phyloP scores from a whole-genome alignment of 2,113 vertebrate species.

The Talpa occidentalis region DNA sequence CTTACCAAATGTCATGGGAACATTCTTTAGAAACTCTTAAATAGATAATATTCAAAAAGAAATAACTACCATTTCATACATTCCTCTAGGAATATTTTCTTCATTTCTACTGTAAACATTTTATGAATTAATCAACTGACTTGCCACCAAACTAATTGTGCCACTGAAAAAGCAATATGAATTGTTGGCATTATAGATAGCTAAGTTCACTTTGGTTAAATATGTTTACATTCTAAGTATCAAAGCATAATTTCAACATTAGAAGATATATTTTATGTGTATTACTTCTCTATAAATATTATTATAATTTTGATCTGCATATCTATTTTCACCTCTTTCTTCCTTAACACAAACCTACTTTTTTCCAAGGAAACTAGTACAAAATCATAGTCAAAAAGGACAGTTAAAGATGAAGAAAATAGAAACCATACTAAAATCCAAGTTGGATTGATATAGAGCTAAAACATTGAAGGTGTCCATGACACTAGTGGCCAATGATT shows the following conservation, averaged over 20 bases:
- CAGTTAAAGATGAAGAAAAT: not conserved
- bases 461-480: not conserved
- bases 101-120: slow-evolving; percentile 44
- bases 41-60: slow-evolving; percentile 57
- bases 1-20: slow-evolving; percentile 56
- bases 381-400: not conserved
- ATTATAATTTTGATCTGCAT: not conserved
- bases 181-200: slow-evolving; percentile 21
- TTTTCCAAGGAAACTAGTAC: not conserved
- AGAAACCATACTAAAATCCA: not conserved
- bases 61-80: slow-evolving; percentile 53
- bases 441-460: not conserved
- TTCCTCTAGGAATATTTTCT: slow-evolving; percentile 63
- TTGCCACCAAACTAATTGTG: not conserved
- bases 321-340: not conserved
- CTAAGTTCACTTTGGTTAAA: slow-evolving; percentile 3
- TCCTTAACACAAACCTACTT: not conserved
- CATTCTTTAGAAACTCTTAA: slow-evolving; percentile 43
- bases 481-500: not conserved
- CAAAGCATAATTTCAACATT: slow-evolving; percentile 26
- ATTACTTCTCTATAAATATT: slow-evolving; percentile 18
- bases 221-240: slow-evolving; percentile 19
- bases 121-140: slow-evolving; percentile 56
- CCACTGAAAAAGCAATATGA: slow-evolving; percentile 36
- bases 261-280: not conserved